Evolutionary conservation across 2,888 invertebrate genomes (phyloP), one percentile per base, ranked within the genome.

Genomic region (Scaptomyza cyrtandrae): DNA sequence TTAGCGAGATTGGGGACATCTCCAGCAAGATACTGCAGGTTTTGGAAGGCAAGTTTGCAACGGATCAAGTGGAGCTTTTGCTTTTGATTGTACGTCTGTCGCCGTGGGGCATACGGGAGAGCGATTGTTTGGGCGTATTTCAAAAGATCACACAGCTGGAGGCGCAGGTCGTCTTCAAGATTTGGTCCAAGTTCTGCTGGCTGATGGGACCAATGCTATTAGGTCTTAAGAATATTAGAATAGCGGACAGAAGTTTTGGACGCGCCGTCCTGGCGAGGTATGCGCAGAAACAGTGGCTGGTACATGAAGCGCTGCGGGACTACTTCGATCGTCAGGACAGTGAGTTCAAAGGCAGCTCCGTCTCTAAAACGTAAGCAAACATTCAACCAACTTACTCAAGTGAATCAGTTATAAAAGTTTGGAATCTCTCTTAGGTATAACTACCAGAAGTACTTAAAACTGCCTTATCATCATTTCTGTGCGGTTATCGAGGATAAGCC

Each of bases 361-460:
- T 73, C 55, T 46, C 60, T 24, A 71, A 71, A 64, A 85, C 83
- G 89, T 90, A 71, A 89, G 83, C 0, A 19, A 19, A 5, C 6
- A 41, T 10, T 10, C 9, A 33, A 2, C 10, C 33, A 29, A 24
- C 24, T 24, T 27, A 27, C 27, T 27, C 31, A 33, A 29, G 1
- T 29, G 7, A 31, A 3, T 35, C 11, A 10, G 9, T 11, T 62
- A 55, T 27, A 6, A 6, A 19, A n/a, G 6, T 48, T 19, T 9
- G 16, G 13, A 13, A 7, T 33, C 33, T n/a, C 6, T 31, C 93
- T 92, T 55, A 96, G 96, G 90, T 96, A 95, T 92, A 97, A 97
- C 92, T 93, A 95, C 50, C 93, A 97, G 86, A 96, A 96, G 92
- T 93, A 97, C 70, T 96, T 96, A 90, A 97, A 97, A 92, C 93